Conservation (phyloP, 2,797 vertebrate species). For the Florisuga fusca region DNA sequence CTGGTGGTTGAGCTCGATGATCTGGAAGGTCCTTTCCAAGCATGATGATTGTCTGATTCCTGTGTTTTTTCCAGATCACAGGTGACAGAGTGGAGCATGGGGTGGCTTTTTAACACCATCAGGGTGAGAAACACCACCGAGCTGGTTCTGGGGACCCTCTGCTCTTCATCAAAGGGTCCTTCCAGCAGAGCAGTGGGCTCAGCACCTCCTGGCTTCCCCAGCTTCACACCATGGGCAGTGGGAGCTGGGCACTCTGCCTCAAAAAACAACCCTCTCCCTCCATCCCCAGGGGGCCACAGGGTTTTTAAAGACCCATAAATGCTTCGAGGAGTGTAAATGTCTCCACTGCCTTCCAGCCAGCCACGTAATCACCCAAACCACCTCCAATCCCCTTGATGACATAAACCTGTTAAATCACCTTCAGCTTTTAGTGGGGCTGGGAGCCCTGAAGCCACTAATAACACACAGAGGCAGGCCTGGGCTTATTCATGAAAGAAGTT, state of each 20-base stretch:
- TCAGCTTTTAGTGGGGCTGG: neutral
- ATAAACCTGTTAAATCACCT: neutral
- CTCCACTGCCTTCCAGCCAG: neutral
- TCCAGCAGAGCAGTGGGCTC: neutral
- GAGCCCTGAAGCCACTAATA: neutral
- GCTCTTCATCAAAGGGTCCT: neutral
- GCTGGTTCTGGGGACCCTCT: neutral
- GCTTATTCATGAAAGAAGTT: neutral
- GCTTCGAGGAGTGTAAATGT: neutral
- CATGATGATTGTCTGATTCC: no score
- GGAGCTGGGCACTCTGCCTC: neutral
- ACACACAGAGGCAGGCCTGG: rapidly evolving
- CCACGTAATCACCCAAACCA: neutral
- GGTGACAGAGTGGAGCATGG: rapidly evolving
- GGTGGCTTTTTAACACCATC: neutral
- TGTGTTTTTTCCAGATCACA: neutral
- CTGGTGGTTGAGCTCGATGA: no score
- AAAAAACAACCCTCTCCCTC: neutral
- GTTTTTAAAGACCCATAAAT: slow-evolving; percentile 44
- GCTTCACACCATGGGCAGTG: rapidly evolving
- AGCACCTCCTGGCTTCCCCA: rapidly evolving
- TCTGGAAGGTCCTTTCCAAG: no score
- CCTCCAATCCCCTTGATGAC: neutral
- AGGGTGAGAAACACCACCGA: rapidly evolving
- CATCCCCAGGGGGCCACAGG: neutral